phyloP scores from a whole-genome alignment of 35 echinoderm and acorn worm genomes.

The Strongylocentrotus purpuratus region DNA sequence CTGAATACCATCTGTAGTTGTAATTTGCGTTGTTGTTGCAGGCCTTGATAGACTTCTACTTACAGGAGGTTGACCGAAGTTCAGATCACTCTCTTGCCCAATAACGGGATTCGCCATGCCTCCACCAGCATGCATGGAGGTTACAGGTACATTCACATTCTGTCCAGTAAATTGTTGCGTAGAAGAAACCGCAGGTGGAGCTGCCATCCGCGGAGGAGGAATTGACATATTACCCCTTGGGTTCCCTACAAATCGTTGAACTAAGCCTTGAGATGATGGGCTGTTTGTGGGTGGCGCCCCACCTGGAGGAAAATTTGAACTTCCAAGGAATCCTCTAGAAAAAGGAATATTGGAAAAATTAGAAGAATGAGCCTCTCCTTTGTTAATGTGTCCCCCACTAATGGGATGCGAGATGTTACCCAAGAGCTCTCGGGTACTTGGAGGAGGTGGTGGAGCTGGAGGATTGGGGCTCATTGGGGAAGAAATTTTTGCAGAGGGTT shows the following conservation, averaged over 20 bases:
- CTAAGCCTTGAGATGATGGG: constrained; percentile 11
- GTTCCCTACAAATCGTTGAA: neutral
- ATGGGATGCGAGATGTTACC: constrained; percentile 47
- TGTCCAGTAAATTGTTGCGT: constrained; percentile 25
- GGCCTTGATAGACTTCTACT: neutral
- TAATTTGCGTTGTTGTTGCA: neutral
- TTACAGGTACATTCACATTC: neutral
- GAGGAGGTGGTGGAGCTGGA: constrained; percentile 49
- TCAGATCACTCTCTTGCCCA: neutral
- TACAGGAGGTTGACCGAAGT: neutral
- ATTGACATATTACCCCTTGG: neutral
- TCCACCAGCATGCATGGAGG: constrained; percentile 1
- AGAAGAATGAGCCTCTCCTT: constrained; percentile 20
- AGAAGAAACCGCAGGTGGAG: constrained; percentile 3
- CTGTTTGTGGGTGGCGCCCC: neutral
- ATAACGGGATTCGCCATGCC: neutral
- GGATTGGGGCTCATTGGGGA: constrained; percentile 44
- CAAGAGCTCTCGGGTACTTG: constrained; percentile 26
- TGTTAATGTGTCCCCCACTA: constrained; percentile 29
- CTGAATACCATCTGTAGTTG: neutral
- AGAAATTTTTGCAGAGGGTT: neutral
- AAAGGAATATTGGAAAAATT: neutral
- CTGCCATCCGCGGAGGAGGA: neutral
- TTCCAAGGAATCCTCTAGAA: neutral
- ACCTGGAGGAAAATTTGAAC: neutral